Evolutionary conservation across 1,140 invertebrate species (phyloP).

Genomic region (Phortica variegata): DNA sequence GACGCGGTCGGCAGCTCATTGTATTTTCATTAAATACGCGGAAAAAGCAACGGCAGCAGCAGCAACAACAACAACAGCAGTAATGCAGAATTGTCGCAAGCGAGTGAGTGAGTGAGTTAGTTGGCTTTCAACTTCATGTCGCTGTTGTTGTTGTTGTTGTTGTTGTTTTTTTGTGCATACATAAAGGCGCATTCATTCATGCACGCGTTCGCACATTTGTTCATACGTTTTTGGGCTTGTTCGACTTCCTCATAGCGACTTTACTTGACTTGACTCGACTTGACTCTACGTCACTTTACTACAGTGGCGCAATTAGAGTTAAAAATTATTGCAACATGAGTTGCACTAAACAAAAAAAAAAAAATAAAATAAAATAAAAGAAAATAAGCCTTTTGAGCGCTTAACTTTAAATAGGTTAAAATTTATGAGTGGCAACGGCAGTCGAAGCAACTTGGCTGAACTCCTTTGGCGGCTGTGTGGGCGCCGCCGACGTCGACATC

Average conservation of each 20-base stretch:
- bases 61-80: neutral
- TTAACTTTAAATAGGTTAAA: conserved; percentile 45
- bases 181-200: no score
- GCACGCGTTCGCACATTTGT: neutral
- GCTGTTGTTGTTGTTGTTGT: no score
- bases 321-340: conserved; percentile 33
- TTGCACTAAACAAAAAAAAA: neutral
- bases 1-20: conserved; percentile 42
- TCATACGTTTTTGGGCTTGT: neutral
- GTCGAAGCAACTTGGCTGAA: conserved; percentile 3
- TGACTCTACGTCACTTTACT: no score
- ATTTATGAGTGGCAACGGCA: conserved; percentile 40
- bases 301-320: conserved; percentile 43
- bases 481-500: conserved; percentile 1
- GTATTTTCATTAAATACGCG: conserved; percentile 52
- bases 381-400: no score
- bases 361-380: no score
- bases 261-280: no score
- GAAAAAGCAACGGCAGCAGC: conserved; percentile 15
- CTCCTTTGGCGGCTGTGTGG: conserved; percentile 2
- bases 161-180: no score
- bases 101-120: no score
- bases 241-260: conserved; percentile 4
- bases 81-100: no score
- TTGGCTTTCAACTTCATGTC: no score